Percentiles rank a stretch among this genome's conserved stretches.
These are phyloP conservation scores for Carapus acus DNA, from an alignment of 2,797 vertebrate species.

Conservation along the genomic window DNA sequence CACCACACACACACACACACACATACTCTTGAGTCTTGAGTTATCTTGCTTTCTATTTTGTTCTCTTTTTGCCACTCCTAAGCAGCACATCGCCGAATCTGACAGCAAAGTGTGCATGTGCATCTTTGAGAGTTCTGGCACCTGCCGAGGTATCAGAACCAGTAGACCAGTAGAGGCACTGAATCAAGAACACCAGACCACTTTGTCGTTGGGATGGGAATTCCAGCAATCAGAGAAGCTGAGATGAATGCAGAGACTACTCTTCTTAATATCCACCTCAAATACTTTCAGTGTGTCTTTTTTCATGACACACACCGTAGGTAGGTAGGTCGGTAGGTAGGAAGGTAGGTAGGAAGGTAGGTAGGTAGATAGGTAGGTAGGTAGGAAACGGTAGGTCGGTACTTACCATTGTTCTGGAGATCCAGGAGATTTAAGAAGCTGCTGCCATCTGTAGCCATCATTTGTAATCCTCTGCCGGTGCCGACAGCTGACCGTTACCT, in stretches of 20 bases:
- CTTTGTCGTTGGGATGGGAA: slow-evolving; percentile 61
- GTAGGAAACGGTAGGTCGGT: too few relatives aligned
- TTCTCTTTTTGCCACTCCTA: background rate
- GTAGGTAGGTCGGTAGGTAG: too few relatives aligned
- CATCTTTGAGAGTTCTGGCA: background rate
- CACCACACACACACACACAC: too few relatives aligned
- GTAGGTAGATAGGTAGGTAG: too few relatives aligned
- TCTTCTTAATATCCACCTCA: slow-evolving; percentile 44
- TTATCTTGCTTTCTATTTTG: background rate
- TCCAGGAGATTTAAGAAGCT: too few relatives aligned
- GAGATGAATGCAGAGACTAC: slow-evolving; percentile 52
- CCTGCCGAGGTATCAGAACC: background rate
- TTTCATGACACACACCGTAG: too few relatives aligned
- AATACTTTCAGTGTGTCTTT: slow-evolving; percentile 31
- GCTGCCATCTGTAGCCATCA: too few relatives aligned
- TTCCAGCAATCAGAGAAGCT: slow-evolving; percentile 45
- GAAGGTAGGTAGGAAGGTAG: too few relatives aligned
- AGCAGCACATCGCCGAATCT: slow-evolving; percentile 21
- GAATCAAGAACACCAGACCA: slow-evolving; percentile 40
- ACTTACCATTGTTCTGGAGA: too few relatives aligned
- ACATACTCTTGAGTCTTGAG: slow-evolving; percentile 13
- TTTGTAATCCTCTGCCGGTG: too few relatives aligned
- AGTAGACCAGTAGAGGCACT: slow-evolving; percentile 24
- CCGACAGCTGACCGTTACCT: too few relatives aligned
- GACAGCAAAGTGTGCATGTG: background rate